phyloP scores from a whole-genome alignment of 2,888 invertebrate genomes.

The Molorchus minor region DNA sequence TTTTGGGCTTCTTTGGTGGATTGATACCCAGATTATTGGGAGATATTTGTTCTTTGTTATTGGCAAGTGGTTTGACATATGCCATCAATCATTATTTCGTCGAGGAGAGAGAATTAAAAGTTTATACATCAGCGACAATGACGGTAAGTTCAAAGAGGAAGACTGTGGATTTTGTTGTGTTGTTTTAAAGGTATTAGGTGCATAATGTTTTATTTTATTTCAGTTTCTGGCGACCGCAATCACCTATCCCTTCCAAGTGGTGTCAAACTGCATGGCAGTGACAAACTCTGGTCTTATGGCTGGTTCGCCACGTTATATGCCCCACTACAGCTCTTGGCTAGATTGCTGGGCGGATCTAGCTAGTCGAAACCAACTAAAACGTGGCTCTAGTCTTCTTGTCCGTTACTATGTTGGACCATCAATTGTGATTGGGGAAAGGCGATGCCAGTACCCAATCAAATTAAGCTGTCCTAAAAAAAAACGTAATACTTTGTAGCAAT shows the following conservation, averaged over 20 bases:
- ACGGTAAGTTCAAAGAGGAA: conserved; percentile 62
- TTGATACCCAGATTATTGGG: conserved; percentile 86
- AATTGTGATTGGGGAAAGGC: conserved; percentile 50
- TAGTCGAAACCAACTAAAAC: conserved; percentile 79
- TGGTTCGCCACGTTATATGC: conserved; percentile 86
- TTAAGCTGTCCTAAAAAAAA: conserved; percentile 31
- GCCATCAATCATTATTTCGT: conserved; percentile 82
- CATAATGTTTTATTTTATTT: conserved; percentile 32
- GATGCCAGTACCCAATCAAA: no score
- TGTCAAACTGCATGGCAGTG: conserved; percentile 90
- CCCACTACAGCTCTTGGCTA: conserved; percentile 81
- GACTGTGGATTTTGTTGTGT: no score
- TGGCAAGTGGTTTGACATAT: conserved; percentile 80
- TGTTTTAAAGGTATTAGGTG: no score
- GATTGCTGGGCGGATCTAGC: conserved; percentile 85
- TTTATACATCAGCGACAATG: conserved; percentile 67
- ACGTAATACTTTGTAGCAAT: conserved; percentile 28
- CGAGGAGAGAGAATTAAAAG: conserved; percentile 73
- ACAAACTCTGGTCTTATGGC: conserved; percentile 82
- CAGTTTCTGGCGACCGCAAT: conserved; percentile 82
- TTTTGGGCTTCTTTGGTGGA: conserved; percentile 88
- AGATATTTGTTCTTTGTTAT: conserved; percentile 81
- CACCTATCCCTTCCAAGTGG: conserved; percentile 93
- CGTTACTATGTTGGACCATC: conserved; percentile 73
- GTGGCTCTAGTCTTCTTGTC: conserved; percentile 85